Percentiles rank a stretch among this genome's conserved stretches.
These are phyloP conservation scores for Antrozous pallidus DNA, from an alignment of 2,797 vertebrate species.

Conservation along the genomic window DNA sequence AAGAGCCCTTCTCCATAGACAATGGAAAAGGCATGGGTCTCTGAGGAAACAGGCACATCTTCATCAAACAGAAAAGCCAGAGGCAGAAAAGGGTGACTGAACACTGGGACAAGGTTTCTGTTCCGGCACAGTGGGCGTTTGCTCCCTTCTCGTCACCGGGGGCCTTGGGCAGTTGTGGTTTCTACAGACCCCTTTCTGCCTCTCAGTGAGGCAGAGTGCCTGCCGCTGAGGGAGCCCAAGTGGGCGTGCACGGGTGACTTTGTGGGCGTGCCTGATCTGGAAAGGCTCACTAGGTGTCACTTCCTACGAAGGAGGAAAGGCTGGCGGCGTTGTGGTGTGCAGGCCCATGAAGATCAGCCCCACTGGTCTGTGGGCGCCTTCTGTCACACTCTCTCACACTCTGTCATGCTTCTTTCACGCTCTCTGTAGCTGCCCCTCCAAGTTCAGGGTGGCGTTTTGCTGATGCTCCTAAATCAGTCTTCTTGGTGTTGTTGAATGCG, in stretches of 20 bases:
- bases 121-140: background rate
- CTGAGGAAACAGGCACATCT: background rate
- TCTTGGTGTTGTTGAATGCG: constrained; percentile 61
- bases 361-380: accelerated
- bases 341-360: background rate
- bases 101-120: accelerated
- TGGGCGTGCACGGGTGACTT: constrained; percentile 40
- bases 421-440: constrained; percentile 80
- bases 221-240: background rate
- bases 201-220: background rate
- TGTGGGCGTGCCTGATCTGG: constrained; percentile 23
- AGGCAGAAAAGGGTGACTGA: background rate
- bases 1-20: background rate
- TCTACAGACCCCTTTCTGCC: constrained; percentile 35
- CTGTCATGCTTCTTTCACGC: background rate
- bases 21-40: background rate
- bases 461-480: constrained; percentile 80
- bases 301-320: background rate
- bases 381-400: background rate
- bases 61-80: background rate
- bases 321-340: background rate
- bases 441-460: constrained; percentile 83
- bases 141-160: background rate
- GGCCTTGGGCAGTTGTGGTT: background rate
- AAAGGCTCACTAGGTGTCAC: background rate